phyloP scores from a whole-genome alignment of 2,113 vertebrate species.

The Nibea albiflora region DNA sequence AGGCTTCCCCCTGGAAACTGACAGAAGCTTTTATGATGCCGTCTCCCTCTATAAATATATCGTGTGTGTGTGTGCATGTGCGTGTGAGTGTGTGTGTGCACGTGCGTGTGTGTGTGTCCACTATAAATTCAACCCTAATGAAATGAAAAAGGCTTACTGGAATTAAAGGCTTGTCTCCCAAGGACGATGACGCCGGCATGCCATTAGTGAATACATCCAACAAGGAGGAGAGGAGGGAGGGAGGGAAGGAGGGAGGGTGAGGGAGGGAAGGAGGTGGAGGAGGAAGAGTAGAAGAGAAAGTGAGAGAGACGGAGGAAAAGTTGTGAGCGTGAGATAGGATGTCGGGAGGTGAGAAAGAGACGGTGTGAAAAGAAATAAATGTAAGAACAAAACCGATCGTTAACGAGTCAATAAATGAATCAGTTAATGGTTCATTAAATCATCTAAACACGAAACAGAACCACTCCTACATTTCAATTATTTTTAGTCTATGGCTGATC shows the following conservation, averaged over 20 bases:
- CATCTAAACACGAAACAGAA: no score
- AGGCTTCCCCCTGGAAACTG: slow-evolving; percentile 65
- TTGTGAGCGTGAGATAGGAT: slow-evolving; percentile 10
- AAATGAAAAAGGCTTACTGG: slow-evolving; percentile 82
- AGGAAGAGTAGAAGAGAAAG: not conserved
- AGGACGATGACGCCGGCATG: slow-evolving; percentile 73
- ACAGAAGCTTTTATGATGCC: slow-evolving; percentile 63
- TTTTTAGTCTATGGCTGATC: no score
- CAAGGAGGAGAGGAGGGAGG: slow-evolving; percentile 7
- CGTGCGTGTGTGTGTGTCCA: slow-evolving; percentile 11
- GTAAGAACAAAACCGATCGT: not conserved
- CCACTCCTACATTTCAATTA: no score
- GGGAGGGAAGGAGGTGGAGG: not conserved
- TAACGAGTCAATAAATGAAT: no score
- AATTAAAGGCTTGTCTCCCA: slow-evolving; percentile 77
- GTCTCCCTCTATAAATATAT: slow-evolving; percentile 62
- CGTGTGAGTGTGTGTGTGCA: slow-evolving; percentile 23
- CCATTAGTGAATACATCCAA: slow-evolving; percentile 66
- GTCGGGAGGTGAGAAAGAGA: slow-evolving; percentile 2
- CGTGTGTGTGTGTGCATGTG: not conserved
- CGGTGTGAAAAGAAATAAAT: not conserved
- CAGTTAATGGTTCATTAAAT: no score
- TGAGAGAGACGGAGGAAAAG: not conserved
- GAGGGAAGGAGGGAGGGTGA: not conserved
- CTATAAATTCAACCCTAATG: slow-evolving; percentile 81